phyloP scores from a whole-genome alignment of 2,888 invertebrate species.

The Lutraria lutraria region DNA sequence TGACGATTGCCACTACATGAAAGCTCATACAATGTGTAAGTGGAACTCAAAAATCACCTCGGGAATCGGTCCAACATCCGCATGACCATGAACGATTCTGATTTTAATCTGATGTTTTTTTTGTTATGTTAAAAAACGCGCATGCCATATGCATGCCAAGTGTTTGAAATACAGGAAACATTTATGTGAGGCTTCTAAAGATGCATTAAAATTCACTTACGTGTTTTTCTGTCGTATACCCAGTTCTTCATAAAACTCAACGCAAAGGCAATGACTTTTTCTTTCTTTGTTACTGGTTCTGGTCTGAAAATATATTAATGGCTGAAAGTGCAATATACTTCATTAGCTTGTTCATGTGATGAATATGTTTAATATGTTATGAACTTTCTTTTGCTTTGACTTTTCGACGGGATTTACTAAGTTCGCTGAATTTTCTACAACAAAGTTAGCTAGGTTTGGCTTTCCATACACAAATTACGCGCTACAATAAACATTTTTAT shows the following conservation, averaged over 20 bases:
- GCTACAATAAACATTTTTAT: too few relatives aligned
- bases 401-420: not conserved
- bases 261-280: not conserved
- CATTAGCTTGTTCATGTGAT: not conserved
- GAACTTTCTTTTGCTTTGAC: not conserved
- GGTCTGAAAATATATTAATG: slow-evolving; percentile 24
- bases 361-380: not conserved
- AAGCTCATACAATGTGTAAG: too few relatives aligned
- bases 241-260: slow-evolving; percentile 29
- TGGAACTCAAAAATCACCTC: too few relatives aligned
- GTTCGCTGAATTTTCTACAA: not conserved
- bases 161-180: not conserved
- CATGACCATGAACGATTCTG: not conserved
- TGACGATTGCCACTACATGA: too few relatives aligned
- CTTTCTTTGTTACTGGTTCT: slow-evolving; percentile 8
- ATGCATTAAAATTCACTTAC: slow-evolving; percentile 17
- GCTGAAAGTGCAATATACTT: not conserved
- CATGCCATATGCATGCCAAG: not conserved
- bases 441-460: too few relatives aligned
- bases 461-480: too few relatives aligned
- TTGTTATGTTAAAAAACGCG: not conserved
- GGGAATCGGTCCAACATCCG: too few relatives aligned
- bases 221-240: slow-evolving; percentile 36
- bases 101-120: not conserved
- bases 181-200: not conserved